Base-by-base conservation (phyloP, 92 coral and sea anemone species). In the Bergia puertoricense region DNA sequence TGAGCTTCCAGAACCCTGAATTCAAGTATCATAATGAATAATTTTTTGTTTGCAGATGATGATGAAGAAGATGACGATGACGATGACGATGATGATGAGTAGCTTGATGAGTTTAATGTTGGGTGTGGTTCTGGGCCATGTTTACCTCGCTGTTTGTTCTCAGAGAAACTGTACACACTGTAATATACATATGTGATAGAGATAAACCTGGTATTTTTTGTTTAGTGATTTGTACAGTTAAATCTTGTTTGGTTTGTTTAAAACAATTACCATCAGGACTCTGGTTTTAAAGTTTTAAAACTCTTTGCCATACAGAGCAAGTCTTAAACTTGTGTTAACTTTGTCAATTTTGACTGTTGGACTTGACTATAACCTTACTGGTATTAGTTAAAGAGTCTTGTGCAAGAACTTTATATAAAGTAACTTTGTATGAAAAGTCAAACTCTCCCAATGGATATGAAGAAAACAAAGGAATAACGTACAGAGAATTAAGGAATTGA, bases 51-150 rank as follows among this genome's bases (percentile, higher is more conserved):
- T 45, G 77, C 81, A 59, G 89, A 90, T n/a, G 88, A 86, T 51
- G 89, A 85, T 10, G 98, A 96, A 0, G 99, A 96, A 0, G 98
- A 96, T 0, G 98, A 95, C 0, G 98, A 95, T 0, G 96, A 94
- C 1, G 98, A 96, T 2, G 98, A 96, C 22, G 96, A 93, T 5
- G 95, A 93, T n/a, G 95, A 93, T 40, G 96, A 91, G 1, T 92
- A 88, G 1, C 18, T 50, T 46, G 30, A 78, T 57, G 23, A 46
- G 77, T 89, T 13, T 57, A 16, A 11, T 59, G 80, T 76, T 39
- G 36, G 23, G 46, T 76, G 50, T 41, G 13, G 22, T 71, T 41
- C 76, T 43, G 23, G 37, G 74, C 18, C 20, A 15, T 56, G 74
- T 74, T 56, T 41, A 37, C 18, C 18, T 57, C 13, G 66, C 20